These are phyloP conservation scores for Calidris pugnax DNA, from an alignment of 2,113 vertebrate genomes.

Conservation along the genomic window DNA sequence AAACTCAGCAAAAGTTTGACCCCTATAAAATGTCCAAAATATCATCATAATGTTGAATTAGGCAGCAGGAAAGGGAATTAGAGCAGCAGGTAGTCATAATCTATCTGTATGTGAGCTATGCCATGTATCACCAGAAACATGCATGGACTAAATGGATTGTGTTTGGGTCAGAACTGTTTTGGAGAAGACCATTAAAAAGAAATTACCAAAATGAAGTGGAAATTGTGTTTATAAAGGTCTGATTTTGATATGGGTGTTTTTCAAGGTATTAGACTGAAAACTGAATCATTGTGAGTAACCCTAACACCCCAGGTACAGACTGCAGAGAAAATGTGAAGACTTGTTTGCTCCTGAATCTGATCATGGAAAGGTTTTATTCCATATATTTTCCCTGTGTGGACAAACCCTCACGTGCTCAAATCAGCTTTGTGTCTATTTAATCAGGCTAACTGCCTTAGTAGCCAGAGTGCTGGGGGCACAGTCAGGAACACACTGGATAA, in stretches of 20 bases:
- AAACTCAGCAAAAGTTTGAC: neutral
- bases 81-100: neutral
- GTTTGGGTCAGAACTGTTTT: neutral
- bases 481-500: neutral
- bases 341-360: neutral
- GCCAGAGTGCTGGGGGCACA: neutral
- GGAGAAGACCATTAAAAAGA: neutral
- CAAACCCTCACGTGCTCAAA: neutral
- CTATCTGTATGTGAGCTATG: neutral
- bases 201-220: neutral
- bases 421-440: neutral
- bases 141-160: neutral
- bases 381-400: neutral
- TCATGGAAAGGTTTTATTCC: neutral
- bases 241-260: neutral
- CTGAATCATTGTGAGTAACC: neutral
- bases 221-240: neutral
- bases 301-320: neutral
- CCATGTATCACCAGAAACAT: neutral
- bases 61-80: neutral
- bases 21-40: neutral
- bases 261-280: neutral
- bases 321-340: neutral
- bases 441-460: neutral
- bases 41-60: neutral